These are phyloP conservation scores for Xanthia togata DNA, from an alignment of 2,888 invertebrate genomes.

Conservation along the genomic window DNA sequence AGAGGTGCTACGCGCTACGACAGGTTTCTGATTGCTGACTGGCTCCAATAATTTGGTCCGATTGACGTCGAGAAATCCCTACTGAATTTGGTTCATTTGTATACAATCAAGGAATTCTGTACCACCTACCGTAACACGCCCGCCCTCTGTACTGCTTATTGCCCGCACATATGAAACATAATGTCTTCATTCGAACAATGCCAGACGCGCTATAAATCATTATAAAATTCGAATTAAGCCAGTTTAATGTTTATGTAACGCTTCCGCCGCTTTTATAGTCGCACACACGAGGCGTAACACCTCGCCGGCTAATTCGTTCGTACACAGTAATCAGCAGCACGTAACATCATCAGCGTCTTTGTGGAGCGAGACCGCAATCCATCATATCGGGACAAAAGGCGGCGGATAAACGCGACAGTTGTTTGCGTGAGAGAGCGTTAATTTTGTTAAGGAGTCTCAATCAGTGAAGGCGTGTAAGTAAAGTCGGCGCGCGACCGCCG, in stretches of 20 bases:
- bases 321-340: conserved; percentile 86
- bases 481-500: conserved; percentile 84
- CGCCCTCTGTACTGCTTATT: conserved; percentile 27
- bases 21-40: conserved; percentile 77
- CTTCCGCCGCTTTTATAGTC: conserved; percentile 75
- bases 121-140: conserved; percentile 48
- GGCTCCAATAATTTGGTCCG: conserved; percentile 78
- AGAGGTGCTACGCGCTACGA: conserved; percentile 75
- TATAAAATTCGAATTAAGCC: conserved; percentile 81
- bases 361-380: conserved; percentile 87
- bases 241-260: conserved; percentile 80
- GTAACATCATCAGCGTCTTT: conserved; percentile 87
- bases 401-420: conserved; percentile 82
- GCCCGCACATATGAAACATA: conserved; percentile 54
- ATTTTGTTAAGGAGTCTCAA: conserved; percentile 90
- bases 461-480: conserved; percentile 86
- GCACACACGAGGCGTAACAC: conserved; percentile 74
- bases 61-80: conserved; percentile 75
- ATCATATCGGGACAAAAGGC: conserved; percentile 89
- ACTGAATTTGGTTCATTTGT: conserved; percentile 74
- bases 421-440: conserved; percentile 88
- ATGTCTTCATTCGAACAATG: conserved; percentile 75
- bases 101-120: conserved; percentile 68
- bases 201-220: conserved; percentile 80
- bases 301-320: conserved; percentile 81